These are phyloP conservation scores for Chrysolophus pictus DNA, from an alignment of 2,797 vertebrate species.

Conservation along the genomic window DNA sequence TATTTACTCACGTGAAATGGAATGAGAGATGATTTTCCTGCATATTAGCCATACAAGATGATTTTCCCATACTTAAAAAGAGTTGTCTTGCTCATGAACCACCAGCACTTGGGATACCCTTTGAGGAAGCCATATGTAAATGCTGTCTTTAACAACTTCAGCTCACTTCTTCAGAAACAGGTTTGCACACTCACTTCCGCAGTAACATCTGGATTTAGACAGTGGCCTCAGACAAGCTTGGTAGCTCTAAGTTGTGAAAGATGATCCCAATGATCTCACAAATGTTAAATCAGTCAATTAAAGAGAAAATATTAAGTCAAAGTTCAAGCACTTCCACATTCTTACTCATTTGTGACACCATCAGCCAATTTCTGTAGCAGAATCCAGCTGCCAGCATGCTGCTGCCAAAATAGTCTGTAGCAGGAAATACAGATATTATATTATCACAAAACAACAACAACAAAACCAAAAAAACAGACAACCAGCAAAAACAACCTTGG, in stretches of 20 bases:
- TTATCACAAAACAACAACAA: too few species aligned
- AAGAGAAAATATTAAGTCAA: background rate
- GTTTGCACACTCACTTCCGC: background rate
- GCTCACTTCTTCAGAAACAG: background rate
- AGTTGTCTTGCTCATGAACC: background rate
- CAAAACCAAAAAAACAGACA: too few species aligned
- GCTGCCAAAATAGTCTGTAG: background rate
- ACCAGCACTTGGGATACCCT: background rate
- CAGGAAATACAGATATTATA: conserved; percentile 14
- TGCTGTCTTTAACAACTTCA: background rate
- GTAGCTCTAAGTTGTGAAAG: background rate
- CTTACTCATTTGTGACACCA: background rate
- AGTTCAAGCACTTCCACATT: background rate
- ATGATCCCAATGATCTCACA: background rate
- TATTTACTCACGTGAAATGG: background rate
- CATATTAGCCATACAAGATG: background rate
- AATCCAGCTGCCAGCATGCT: background rate
- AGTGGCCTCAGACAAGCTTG: background rate
- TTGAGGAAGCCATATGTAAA: background rate
- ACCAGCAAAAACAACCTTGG: background rate
- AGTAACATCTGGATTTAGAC: background rate
- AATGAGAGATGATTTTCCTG: background rate
- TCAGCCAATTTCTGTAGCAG: conserved; percentile 16
- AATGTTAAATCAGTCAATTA: background rate
- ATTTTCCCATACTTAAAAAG: background rate